These are phyloP conservation scores for Candidula unifasciata DNA, from an alignment of 2,888 invertebrate genomes.

Conservation along the genomic window DNA sequence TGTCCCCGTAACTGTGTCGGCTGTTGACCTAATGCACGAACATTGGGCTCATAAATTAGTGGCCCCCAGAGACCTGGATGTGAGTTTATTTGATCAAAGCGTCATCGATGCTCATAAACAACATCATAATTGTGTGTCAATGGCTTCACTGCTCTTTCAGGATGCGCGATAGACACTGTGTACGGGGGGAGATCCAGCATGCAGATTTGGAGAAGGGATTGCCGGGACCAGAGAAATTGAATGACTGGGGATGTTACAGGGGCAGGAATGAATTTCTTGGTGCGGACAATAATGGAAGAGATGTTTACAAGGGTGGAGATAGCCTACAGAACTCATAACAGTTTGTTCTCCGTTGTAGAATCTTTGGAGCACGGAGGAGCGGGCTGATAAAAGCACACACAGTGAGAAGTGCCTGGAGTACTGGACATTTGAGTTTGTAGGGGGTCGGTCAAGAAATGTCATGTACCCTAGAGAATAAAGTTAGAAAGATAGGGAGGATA, in stretches of 20 bases:
- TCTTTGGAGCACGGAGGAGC: too few relatives aligned
- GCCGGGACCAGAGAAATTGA: slow-evolving; percentile 27
- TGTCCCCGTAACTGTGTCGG: slow-evolving; percentile 16
- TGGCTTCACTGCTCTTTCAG: slow-evolving; percentile 35
- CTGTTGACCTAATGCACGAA: slow-evolving; percentile 8
- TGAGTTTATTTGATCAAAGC: slow-evolving; percentile 41
- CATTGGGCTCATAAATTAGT: slow-evolving; percentile 35
- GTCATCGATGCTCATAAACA: slow-evolving; percentile 46
- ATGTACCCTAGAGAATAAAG: too few relatives aligned
- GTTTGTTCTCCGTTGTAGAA: too few relatives aligned
- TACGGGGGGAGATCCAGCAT: neutral
- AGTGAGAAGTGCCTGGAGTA: too few relatives aligned
- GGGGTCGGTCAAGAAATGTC: too few relatives aligned
- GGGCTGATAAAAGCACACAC: too few relatives aligned
- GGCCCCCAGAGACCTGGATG: slow-evolving; percentile 15
- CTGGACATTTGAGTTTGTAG: too few relatives aligned
- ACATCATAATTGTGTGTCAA: slow-evolving; percentile 49
- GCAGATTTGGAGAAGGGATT: slow-evolving; percentile 12
- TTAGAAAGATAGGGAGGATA: too few relatives aligned
- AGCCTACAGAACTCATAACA: neutral
- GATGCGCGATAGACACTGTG: slow-evolving; percentile 10
- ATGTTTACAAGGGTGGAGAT: neutral
- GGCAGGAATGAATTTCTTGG: neutral
- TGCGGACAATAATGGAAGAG: slow-evolving; percentile 9
- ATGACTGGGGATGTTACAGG: neutral